phyloP scores from a whole-genome alignment of 2,797 vertebrate genomes.

The Spinibarbus caldwelli region DNA sequence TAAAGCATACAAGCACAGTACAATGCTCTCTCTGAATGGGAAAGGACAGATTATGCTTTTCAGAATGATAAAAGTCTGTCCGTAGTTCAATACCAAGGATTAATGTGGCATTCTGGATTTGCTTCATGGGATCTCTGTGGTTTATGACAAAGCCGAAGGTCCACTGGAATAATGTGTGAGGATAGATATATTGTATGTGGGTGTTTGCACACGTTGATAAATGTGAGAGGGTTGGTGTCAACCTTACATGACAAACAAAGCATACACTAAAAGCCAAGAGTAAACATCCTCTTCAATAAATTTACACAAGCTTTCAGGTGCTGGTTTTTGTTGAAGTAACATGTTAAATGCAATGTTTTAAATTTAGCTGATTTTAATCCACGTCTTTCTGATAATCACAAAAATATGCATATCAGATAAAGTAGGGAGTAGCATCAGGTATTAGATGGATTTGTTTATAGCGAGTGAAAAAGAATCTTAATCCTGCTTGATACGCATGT shows the following conservation, averaged over 20 bases:
- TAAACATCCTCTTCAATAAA: conserved; percentile 7
- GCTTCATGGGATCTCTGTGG: conserved; percentile 34
- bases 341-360: background rate
- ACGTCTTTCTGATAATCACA: conserved; percentile 6
- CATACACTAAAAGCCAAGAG: conserved; percentile 10
- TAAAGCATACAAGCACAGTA: background rate
- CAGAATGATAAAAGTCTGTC: conserved; percentile 42
- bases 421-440: background rate
- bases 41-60: conserved; percentile 56
- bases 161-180: conserved; percentile 46
- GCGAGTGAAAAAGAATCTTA: background rate
- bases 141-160: conserved; percentile 39
- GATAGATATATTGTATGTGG: conserved; percentile 37
- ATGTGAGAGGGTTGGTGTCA: conserved; percentile 17
- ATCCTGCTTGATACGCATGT: background rate
- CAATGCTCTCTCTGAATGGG: conserved; percentile 39
- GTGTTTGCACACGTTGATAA: conserved; percentile 25
- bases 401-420: conserved; percentile 5
- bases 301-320: conserved; percentile 7
- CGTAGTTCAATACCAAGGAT: conserved; percentile 22
- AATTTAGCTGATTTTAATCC: background rate
- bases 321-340: background rate
- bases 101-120: conserved; percentile 14
- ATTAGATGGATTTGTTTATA: background rate
- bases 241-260: conserved; percentile 34